Conservation (phyloP, 37 sponge, comb jelly and placozoan genomes). For the Hexactinellida sp. region DNA sequence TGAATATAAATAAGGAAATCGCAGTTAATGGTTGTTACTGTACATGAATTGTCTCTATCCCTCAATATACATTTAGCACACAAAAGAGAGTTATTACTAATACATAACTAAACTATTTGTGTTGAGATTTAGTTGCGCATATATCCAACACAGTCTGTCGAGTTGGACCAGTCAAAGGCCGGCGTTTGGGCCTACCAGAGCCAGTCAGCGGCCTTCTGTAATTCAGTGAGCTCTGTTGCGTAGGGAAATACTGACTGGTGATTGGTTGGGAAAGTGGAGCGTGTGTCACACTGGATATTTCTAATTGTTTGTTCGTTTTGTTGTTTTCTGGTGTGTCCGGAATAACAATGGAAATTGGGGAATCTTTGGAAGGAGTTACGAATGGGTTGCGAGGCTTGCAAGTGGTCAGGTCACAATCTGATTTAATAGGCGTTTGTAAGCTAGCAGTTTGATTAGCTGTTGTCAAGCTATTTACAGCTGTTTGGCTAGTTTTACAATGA, state of each 20-base stretch:
- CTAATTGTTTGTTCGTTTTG: neutral
- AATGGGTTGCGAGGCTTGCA: neutral
- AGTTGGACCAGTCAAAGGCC: neutral
- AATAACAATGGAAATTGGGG: neutral
- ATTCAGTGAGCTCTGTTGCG: neutral
- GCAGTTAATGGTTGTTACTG: no score
- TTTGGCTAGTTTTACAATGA: neutral
- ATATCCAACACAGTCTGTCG: neutral
- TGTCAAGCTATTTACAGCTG: neutral
- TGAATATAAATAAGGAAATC: no score
- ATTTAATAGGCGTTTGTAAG: neutral
- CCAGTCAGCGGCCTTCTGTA: conserved; percentile 3
- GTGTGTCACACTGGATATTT: neutral
- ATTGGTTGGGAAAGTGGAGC: neutral
- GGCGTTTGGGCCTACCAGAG: neutral
- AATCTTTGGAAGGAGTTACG: neutral
- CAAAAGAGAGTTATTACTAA: no score
- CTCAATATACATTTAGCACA: no score
- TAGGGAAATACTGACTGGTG: neutral
- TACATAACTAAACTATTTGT: no score
- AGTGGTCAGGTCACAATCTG: neutral
- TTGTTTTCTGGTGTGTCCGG: neutral
- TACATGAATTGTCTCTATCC: no score
- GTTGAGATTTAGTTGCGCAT: neutral
- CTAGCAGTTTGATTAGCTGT: neutral